A percentile compares a stretch with the other conserved stretches of the same genome.
These are phyloP conservation scores for Portunus trituberculatus DNA, from an alignment of 1,140 invertebrate genomes.

Conservation along the genomic window DNA sequence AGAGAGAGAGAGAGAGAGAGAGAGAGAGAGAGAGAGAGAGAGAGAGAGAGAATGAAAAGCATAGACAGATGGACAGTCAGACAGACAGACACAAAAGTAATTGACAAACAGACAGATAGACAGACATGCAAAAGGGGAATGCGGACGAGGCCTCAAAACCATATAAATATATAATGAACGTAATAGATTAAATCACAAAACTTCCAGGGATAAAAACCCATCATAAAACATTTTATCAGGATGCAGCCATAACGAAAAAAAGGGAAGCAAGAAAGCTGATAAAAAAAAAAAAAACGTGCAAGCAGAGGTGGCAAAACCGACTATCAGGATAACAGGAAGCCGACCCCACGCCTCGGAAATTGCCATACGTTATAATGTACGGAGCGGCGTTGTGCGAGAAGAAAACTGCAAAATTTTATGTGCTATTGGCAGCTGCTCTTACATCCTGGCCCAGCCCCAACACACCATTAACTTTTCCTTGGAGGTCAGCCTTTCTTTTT, in stretches of 20 bases:
- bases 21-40: neutral
- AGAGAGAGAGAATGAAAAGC: too few relatives aligned
- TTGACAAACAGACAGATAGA: too few relatives aligned
- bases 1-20: neutral
- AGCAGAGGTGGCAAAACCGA: neutral
- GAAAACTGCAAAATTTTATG: slow-evolving; percentile 24
- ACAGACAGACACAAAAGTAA: too few relatives aligned
- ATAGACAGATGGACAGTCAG: too few relatives aligned
- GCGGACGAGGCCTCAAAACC: too few relatives aligned
- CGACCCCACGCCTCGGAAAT: slow-evolving; percentile 45
- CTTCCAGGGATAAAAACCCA: neutral
- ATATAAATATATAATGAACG: neutral
- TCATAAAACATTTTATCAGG: neutral
- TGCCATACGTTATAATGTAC: slow-evolving; percentile 44
- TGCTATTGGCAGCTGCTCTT: slow-evolving; percentile 18
- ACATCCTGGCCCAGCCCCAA: neutral
- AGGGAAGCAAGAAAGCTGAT: neutral
- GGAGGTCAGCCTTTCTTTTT: neutral
- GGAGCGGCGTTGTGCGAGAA: neutral
- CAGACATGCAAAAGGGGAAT: too few relatives aligned
- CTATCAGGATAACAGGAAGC: slow-evolving; percentile 41
- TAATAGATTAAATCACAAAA: neutral
- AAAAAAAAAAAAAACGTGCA: neutral
- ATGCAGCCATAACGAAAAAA: neutral
- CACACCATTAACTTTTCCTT: slow-evolving; percentile 12